phyloP scores from a whole-genome alignment of 35 echinoderm and acorn worm genomes.

The Stichopus chloronotus region DNA sequence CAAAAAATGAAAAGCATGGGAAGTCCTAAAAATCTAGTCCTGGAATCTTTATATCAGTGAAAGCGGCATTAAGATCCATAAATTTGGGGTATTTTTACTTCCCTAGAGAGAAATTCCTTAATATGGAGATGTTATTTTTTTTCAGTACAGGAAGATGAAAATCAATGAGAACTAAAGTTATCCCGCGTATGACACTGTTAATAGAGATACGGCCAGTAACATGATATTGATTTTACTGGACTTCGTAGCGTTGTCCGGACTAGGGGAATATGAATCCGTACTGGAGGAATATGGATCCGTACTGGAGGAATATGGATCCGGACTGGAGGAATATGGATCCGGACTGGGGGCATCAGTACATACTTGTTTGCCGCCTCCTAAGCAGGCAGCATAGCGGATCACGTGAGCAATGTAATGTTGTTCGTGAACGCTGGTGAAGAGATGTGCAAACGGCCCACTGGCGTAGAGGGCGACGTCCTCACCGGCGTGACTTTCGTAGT shows the following conservation, averaged over 20 bases:
- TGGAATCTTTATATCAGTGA: no score
- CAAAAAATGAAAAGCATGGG: no score
- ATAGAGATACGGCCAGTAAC: not conserved
- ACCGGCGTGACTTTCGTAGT: conserved; percentile 76
- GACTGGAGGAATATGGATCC: not conserved
- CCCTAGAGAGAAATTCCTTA: no score
- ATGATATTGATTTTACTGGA: not conserved
- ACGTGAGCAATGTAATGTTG: conserved; percentile 91
- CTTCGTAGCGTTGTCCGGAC: not conserved
- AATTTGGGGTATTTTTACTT: no score
- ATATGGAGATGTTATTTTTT: no score
- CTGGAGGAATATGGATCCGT: no score
- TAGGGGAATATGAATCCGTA: no score
- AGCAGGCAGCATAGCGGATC: conserved; percentile 72
- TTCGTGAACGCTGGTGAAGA: conserved; percentile 84
- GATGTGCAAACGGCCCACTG: conserved; percentile 81
- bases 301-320: not conserved
- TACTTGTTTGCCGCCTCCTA: conserved; percentile 36
- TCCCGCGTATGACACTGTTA: no score
- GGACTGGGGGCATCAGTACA: conserved; percentile 25
- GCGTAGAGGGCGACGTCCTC: conserved; percentile 84
- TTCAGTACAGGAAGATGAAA: no score
- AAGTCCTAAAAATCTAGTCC: no score
- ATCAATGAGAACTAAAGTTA: no score
- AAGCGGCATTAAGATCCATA: no score